Evolutionary conservation across 1,140 invertebrate species (phyloP).

Genomic region (Eriosoma lanigerum): DNA sequence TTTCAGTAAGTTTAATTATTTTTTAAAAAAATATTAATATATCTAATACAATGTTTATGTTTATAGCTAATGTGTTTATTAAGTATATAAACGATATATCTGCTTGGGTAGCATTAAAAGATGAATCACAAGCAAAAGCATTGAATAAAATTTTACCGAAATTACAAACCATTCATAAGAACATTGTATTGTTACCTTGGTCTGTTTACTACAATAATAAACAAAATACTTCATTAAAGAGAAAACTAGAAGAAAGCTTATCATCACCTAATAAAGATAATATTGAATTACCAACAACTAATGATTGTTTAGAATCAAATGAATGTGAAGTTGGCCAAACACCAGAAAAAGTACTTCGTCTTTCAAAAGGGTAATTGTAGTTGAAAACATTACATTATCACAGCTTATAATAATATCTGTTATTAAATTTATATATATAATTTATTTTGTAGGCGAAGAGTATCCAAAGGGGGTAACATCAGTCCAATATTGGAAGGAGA

Average conservation of each 20-base stretch:
- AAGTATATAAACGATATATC: constrained; percentile 60
- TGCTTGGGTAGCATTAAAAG: constrained; percentile 47
- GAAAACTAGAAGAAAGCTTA: constrained; percentile 8
- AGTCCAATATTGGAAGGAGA: constrained; percentile 42
- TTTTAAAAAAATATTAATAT: not conserved
- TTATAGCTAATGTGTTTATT: constrained; percentile 72
- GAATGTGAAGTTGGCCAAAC: not conserved
- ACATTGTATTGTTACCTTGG: constrained; percentile 30
- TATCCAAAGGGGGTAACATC: constrained; percentile 30
- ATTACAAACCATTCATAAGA: constrained; percentile 20
- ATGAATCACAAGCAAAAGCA: constrained; percentile 1
- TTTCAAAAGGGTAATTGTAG: constrained; percentile 27
- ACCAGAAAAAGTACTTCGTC: constrained; percentile 21
- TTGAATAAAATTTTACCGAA: constrained; percentile 43
- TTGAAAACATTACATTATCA: not conserved
- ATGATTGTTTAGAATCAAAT: too few relatives aligned
- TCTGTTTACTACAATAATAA: constrained; percentile 16
- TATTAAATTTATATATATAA: too few relatives aligned
- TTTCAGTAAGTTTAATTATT: constrained; percentile 59
- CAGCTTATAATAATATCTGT: too few relatives aligned
- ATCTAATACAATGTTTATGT: constrained; percentile 58
- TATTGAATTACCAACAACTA: not conserved
- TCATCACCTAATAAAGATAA: not conserved
- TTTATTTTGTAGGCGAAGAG: constrained; percentile 14
- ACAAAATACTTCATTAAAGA: not conserved